A percentile compares a stretch with the other conserved stretches of the same genome.
Evolutionary conservation across 2,797 vertebrate species (phyloP).

Genomic region (Propithecus deckenii): DNA sequence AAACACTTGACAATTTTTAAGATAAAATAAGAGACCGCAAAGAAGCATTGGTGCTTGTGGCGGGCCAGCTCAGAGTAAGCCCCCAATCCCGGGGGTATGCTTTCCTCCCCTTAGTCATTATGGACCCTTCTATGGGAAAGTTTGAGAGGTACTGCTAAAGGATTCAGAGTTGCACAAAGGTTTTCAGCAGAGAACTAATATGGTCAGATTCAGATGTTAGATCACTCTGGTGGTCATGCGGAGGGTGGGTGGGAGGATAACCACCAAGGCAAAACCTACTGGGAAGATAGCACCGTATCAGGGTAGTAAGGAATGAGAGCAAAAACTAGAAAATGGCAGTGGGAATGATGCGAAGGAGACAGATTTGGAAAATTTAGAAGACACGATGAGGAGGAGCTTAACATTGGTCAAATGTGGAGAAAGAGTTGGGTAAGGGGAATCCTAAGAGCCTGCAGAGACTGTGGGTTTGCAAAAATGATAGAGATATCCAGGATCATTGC

Average conservation of each 20-base stretch:
- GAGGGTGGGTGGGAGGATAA: not conserved
- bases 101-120: not conserved
- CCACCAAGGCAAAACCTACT: not conserved
- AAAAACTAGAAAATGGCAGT: not conserved
- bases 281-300: too few species aligned
- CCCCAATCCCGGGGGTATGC: rapidly evolving
- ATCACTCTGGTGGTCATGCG: not conserved
- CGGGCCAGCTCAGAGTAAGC: not conserved
- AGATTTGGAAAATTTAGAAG: not conserved
- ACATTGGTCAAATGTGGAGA: not conserved
- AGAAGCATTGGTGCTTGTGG: not conserved
- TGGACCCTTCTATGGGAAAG: not conserved
- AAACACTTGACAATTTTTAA: conserved; percentile 6
- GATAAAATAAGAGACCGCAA: not conserved
- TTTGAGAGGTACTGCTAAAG: not conserved
- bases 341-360: not conserved
- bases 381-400: not conserved
- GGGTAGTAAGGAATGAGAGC: not conserved
- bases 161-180: not conserved
- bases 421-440: not conserved
- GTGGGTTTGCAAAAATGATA: not conserved
- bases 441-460: not conserved
- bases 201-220: not conserved
- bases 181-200: not conserved
- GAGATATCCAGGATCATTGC: not conserved